Percentiles rank a stretch among this genome's conserved stretches.
Evolutionary conservation across 2,797 vertebrate genomes (phyloP).

Genomic region (Paramormyrops hopkinsi): DNA sequence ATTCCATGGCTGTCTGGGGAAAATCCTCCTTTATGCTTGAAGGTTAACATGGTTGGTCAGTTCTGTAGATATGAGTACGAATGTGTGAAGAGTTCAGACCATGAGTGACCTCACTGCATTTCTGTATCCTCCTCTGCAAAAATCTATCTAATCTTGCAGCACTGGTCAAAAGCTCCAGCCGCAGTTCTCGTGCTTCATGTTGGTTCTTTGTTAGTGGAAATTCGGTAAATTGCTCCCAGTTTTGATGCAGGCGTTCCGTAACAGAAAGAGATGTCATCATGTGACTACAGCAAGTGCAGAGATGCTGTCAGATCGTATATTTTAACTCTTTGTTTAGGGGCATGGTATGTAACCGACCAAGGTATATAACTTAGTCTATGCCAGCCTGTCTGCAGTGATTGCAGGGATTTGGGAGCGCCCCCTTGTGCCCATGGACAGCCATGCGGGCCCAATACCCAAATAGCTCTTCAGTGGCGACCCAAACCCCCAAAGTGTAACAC

Average conservation of each 20-base stretch:
- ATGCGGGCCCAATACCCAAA: not conserved
- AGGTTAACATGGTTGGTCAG: not conserved
- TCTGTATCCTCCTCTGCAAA: constrained; percentile 42
- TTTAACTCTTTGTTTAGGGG: not conserved
- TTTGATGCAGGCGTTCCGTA: constrained; percentile 4
- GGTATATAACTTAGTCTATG: not conserved
- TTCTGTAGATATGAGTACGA: not conserved
- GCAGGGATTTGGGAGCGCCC: not conserved
- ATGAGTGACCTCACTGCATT: constrained; percentile 41
- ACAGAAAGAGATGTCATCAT: not conserved
- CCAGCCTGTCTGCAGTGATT: not conserved
- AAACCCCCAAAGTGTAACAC: not conserved
- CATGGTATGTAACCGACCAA: not conserved
- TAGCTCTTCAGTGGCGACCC: not conserved
- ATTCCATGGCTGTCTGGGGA: not conserved
- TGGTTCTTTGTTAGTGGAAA: constrained; percentile 39
- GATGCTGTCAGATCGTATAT: not conserved
- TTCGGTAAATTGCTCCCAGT: constrained; percentile 26
- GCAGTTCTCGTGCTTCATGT: constrained; percentile 43
- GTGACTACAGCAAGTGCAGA: not conserved
- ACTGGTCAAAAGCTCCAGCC: constrained; percentile 50
- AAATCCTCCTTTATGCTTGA: not conserved
- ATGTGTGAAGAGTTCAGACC: constrained; percentile 48
- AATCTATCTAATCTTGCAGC: constrained; percentile 44
- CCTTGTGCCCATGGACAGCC: not conserved